phyloP scores from a whole-genome alignment of 1,140 invertebrate genomes.

The Drosophila navojoa region DNA sequence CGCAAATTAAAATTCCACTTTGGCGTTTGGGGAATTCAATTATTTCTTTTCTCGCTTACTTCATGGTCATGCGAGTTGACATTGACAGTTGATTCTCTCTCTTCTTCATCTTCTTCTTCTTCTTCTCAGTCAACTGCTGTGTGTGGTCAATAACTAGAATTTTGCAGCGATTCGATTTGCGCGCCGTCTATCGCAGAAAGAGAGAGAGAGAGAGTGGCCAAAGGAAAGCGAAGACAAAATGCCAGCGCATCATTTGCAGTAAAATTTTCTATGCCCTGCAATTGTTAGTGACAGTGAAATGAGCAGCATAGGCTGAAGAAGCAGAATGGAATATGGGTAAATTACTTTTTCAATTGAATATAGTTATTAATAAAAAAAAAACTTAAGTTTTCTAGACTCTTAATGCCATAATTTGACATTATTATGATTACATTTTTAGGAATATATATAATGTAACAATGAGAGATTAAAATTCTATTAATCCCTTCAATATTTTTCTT shows the following conservation, averaged over 20 bases:
- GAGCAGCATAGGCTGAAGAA: neutral
- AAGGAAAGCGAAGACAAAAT: slow-evolving; percentile 23
- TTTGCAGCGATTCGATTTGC: slow-evolving; percentile 21
- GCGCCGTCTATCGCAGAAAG: too few species aligned
- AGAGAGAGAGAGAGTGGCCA: neutral
- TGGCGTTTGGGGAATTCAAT: slow-evolving; percentile 82
- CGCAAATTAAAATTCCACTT: slow-evolving; percentile 80
- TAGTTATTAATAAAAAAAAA: too few species aligned
- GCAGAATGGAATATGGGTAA: neutral
- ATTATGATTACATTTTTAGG: too few species aligned
- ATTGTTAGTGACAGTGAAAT: neutral
- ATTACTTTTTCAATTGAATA: too few species aligned
- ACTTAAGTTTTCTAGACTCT: too few species aligned
- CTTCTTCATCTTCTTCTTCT: too few species aligned
- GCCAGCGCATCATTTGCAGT: slow-evolving; percentile 44
- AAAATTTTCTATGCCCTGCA: slow-evolving; percentile 7
- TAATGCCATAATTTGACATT: too few species aligned
- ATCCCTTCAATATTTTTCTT: too few species aligned
- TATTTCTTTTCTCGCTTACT: slow-evolving; percentile 62
- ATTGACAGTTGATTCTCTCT: slow-evolving; percentile 60
- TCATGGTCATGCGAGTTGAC: slow-evolving; percentile 63
- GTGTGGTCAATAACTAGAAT: slow-evolving; percentile 64
- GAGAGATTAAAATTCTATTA: too few species aligned
- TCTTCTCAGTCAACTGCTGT: neutral
- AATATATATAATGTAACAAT: too few species aligned